These are phyloP conservation scores for Leucoptera coffeella DNA, from an alignment of 2,888 invertebrate genomes.

Conservation along the genomic window DNA sequence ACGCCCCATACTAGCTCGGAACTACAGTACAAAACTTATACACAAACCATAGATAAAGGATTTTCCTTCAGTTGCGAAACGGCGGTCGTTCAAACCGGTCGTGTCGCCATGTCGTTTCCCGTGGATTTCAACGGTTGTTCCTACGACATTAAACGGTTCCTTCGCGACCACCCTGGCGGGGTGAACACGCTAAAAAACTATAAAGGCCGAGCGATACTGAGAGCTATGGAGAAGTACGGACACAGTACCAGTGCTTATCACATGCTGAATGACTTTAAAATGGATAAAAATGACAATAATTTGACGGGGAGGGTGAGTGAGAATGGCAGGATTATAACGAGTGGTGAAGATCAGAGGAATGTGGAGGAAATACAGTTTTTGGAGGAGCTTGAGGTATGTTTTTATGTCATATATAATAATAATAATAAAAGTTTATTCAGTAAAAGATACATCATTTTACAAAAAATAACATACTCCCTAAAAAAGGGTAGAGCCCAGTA, in stretches of 20 bases:
- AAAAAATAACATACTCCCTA: too few species aligned
- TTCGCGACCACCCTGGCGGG: conserved; percentile 71
- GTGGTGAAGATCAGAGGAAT: conserved; percentile 16
- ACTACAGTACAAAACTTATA: too few species aligned
- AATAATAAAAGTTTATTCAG: too few species aligned
- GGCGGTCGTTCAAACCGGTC: neutral
- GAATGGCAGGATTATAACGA: conserved; percentile 31
- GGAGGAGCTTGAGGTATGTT: conserved; percentile 37
- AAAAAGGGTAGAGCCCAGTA: too few species aligned
- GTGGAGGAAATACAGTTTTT: conserved; percentile 24
- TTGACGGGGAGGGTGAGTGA: conserved; percentile 28
- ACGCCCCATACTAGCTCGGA: too few species aligned
- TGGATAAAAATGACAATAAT: conserved; percentile 33
- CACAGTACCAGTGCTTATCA: conserved; percentile 63
- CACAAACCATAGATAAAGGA: neutral
- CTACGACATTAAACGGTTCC: conserved; percentile 61
- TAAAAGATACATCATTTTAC: too few species aligned
- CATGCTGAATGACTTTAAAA: conserved; percentile 56
- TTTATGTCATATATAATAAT: neutral
- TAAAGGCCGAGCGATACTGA: conserved; percentile 44
- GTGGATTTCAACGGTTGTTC: conserved; percentile 32
- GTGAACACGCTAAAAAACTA: conserved; percentile 56
- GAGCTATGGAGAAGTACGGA: conserved; percentile 46
- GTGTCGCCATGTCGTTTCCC: conserved; percentile 17
- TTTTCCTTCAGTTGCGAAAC: neutral